Conservation (phyloP, 2,888 invertebrate species). For the Phania funesta region DNA sequence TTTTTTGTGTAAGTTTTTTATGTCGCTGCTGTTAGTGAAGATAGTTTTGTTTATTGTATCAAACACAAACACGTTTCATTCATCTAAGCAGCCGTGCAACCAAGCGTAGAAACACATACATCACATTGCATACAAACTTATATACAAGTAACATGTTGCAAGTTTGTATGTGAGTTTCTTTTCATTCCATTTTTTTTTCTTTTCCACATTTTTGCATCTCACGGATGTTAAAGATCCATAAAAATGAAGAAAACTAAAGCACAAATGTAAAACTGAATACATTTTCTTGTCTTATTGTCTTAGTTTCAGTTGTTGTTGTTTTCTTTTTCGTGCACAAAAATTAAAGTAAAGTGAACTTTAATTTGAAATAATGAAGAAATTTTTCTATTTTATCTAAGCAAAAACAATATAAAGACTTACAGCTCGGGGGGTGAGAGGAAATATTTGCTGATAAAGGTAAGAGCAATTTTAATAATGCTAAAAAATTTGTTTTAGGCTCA, state of each 20-base stretch:
- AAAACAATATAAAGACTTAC: not conserved
- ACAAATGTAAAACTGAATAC: slow-evolving; percentile 37
- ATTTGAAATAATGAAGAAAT: slow-evolving; percentile 39
- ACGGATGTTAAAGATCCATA: slow-evolving; percentile 50
- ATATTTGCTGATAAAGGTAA: slow-evolving; percentile 30
- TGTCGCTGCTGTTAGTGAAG: not conserved
- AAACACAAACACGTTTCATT: slow-evolving; percentile 23
- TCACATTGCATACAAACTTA: not conserved
- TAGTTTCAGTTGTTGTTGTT: not conserved
- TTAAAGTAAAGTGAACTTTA: slow-evolving; percentile 39
- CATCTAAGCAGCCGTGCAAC: slow-evolving; percentile 15
- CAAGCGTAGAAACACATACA: slow-evolving; percentile 24
- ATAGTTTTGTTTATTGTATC: slow-evolving; percentile 14
- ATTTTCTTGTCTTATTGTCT: slow-evolving; percentile 18
- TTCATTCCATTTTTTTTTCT: not conserved
- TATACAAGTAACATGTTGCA: slow-evolving; percentile 59
- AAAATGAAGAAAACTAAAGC: slow-evolving; percentile 29
- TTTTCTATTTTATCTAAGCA: not conserved
- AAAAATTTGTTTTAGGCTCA: not conserved
- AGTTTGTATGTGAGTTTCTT: slow-evolving; percentile 26
- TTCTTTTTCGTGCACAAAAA: slow-evolving; percentile 10
- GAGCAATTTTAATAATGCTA: slow-evolving; percentile 43
- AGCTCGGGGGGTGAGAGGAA: not conserved
- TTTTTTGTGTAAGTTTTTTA: slow-evolving; percentile 10
- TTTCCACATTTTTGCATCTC: slow-evolving; percentile 32